Percentiles rank a stretch among this genome's conserved stretches.
phyloP scores from a whole-genome alignment of 1,140 invertebrate genomes.

The Drosophila albomicans region DNA sequence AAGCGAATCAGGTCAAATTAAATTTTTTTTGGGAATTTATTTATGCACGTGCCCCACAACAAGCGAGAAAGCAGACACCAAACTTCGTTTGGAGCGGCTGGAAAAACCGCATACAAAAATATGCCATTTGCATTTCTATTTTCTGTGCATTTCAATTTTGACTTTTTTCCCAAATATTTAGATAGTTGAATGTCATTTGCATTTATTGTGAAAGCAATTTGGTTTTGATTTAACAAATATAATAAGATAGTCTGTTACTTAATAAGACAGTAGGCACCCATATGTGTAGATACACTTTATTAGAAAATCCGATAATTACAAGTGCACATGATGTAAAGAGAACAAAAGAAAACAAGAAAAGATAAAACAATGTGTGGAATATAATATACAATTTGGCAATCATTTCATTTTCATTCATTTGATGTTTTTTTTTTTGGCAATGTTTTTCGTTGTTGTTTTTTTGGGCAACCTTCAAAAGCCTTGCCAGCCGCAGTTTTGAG shows the following conservation, averaged over 20 bases:
- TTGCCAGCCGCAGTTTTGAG: slow-evolving; percentile 55
- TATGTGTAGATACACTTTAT: no score
- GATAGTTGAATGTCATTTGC: background rate
- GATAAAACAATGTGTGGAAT: no score
- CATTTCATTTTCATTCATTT: background rate
- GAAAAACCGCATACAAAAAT: background rate
- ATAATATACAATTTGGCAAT: no score
- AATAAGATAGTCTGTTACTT: no score
- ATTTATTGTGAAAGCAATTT: background rate
- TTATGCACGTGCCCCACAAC: slow-evolving; percentile 54
- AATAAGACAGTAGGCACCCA: no score
- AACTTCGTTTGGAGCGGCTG: background rate
- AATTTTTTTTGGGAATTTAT: slow-evolving; percentile 53
- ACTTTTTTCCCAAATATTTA: no score
- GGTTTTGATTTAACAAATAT: no score
- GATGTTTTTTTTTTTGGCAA: slow-evolving; percentile 11
- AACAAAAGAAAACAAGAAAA: no score
- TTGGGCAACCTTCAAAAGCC: slow-evolving; percentile 54
- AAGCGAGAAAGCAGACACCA: background rate
- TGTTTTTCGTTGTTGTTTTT: slow-evolving; percentile 34
- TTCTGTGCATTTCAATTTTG: no score
- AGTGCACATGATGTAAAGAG: no score
- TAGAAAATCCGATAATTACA: no score
- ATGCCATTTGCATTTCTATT: background rate
- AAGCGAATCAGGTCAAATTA: slow-evolving; percentile 60